Conservation (phyloP, 2,113 vertebrate species). For the Aythya baeri region DNA sequence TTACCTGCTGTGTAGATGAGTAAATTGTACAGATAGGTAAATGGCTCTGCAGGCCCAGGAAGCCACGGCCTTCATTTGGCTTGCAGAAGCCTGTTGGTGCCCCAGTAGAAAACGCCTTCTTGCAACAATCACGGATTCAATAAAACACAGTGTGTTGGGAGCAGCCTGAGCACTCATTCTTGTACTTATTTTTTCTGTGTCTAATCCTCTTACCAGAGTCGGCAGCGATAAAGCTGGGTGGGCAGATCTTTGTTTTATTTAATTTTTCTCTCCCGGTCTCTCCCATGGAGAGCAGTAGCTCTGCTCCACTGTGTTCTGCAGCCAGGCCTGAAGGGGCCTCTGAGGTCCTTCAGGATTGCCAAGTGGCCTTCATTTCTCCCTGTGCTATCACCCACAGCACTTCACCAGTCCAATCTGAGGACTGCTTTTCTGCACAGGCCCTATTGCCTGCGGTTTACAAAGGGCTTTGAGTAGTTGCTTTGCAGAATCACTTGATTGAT, state of each 20-base stretch:
- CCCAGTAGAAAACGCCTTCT: background rate
- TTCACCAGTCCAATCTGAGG: background rate
- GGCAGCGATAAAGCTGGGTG: background rate
- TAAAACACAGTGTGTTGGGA: background rate
- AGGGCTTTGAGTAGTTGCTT: background rate
- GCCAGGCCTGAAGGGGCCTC: background rate
- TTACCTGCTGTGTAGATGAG: fast-evolving
- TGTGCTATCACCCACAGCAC: background rate
- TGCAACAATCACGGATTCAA: background rate
- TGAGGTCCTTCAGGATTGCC: background rate
- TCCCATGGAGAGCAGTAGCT: background rate
- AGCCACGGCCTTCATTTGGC: background rate
- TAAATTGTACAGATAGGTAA: background rate
- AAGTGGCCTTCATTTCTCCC: background rate
- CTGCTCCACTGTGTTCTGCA: fast-evolving
- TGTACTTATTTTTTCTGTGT: background rate
- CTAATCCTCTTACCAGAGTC: background rate
- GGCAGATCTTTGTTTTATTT: background rate
- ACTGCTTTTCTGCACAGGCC: background rate
- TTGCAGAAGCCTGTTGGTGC: background rate
- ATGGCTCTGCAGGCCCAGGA: too few species aligned
- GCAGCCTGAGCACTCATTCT: background rate
- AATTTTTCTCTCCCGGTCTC: background rate
- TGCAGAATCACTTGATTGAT: background rate
- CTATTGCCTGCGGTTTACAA: background rate